Evolutionary conservation across 1,140 invertebrate species (phyloP).

Genomic region (Neoseiulus cucumeris): DNA sequence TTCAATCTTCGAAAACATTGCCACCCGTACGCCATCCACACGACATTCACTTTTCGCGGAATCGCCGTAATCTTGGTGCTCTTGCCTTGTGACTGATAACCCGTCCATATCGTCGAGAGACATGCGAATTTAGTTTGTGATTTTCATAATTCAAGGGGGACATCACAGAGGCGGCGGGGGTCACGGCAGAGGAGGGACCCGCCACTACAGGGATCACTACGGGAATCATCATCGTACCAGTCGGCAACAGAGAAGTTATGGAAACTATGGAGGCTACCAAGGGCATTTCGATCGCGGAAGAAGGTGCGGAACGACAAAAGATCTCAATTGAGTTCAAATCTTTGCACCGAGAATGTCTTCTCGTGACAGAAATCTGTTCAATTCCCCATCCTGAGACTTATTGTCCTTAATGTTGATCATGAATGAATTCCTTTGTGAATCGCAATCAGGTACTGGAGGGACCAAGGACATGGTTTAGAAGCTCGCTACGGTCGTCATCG

Average conservation of each 20-base stretch:
- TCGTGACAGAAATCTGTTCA: not conserved
- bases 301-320: not conserved
- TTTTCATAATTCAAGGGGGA: not conserved
- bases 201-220: not conserved
- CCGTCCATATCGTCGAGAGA: no score
- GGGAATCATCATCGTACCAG: not conserved
- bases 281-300: not conserved
- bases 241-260: not conserved
- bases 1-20: no score
- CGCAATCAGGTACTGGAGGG: not conserved
- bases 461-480: not conserved
- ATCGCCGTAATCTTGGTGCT: no score
- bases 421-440: not conserved
- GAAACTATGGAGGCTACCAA: not conserved
- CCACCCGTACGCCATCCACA: no score
- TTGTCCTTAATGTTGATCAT: not conserved
- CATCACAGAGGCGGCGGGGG: not conserved
- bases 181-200: not conserved
- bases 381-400: not conserved
- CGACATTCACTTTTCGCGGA: no score
- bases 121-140: no score
- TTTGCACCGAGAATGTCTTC: not conserved
- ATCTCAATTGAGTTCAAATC: not conserved
- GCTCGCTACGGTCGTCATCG: not conserved
- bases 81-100: no score